phyloP scores from a whole-genome alignment of 1,140 invertebrate genomes.

The Pomacea maculata region DNA sequence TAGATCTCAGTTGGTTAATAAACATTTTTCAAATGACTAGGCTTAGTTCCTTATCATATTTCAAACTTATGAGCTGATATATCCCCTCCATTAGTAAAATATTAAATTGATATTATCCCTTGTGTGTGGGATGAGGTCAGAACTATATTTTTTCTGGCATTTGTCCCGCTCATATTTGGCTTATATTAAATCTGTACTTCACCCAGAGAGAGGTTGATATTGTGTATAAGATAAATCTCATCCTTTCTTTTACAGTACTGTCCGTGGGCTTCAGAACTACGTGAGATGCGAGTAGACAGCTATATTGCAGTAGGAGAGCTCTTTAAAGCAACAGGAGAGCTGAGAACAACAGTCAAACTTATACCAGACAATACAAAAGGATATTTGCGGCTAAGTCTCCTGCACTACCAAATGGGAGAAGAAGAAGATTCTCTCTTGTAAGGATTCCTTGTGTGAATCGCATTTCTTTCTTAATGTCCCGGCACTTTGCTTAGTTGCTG shows the following conservation, averaged over 20 bases:
- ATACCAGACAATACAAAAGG: slow-evolving; percentile 91
- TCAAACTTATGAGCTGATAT: no score
- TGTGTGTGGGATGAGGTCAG: no score
- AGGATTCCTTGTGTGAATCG: slow-evolving; percentile 48
- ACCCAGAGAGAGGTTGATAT: no score
- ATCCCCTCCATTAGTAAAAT: no score
- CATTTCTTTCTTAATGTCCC: background rate
- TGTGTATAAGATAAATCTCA: no score
- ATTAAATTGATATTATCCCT: no score
- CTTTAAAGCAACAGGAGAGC: slow-evolving; percentile 88
- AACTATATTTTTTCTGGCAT: no score
- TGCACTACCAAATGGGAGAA: slow-evolving; percentile 92
- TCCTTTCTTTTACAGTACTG: slow-evolving; percentile 69
- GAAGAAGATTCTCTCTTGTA: slow-evolving; percentile 89
- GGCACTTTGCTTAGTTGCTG: background rate
- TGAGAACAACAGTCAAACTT: slow-evolving; percentile 89
- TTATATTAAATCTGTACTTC: no score
- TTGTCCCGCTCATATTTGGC: no score
- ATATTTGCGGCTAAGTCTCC: slow-evolving; percentile 81
- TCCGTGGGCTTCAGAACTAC: slow-evolving; percentile 86
- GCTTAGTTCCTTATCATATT: no score
- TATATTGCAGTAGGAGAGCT: slow-evolving; percentile 83
- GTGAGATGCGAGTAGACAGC: slow-evolving; percentile 87
- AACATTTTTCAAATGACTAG: no score
- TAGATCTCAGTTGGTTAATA: no score